These are phyloP conservation scores for Probosciger aterrimus DNA, from an alignment of 2,113 vertebrate genomes.

Conservation along the genomic window DNA sequence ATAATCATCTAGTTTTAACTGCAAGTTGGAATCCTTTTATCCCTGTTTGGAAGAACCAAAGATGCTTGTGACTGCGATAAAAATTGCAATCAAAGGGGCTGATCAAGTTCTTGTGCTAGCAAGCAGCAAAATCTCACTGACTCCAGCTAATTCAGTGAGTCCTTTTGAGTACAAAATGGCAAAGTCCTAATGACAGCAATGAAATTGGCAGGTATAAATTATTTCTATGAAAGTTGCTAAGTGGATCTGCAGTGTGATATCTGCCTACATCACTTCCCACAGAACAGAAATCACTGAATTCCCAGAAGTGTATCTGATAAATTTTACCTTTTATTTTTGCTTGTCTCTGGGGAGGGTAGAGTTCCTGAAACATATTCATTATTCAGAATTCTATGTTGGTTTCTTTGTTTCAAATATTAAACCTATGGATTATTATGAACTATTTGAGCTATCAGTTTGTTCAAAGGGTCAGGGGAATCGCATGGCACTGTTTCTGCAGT, in stretches of 20 bases:
- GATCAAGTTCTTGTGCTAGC: neutral
- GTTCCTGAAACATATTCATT: neutral
- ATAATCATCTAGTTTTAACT: neutral
- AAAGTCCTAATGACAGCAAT: neutral
- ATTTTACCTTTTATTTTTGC: neutral
- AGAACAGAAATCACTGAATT: slow-evolving; percentile 1
- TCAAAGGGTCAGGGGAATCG: neutral
- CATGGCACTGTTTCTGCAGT: neutral
- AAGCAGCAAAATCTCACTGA: neutral
- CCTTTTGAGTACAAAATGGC: neutral
- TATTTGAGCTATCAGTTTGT: neutral
- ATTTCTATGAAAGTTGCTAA: neutral
- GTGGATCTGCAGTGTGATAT: neutral
- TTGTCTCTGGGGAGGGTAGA: neutral
- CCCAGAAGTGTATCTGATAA: neutral
- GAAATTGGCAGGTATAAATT: neutral
- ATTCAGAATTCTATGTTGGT: neutral
- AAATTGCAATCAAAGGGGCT: neutral
- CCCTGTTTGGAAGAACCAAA: neutral
- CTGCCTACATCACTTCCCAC: neutral
- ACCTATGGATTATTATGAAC: neutral
- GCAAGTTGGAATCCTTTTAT: neutral
- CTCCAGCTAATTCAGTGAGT: neutral
- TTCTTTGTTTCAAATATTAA: neutral
- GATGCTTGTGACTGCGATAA: neutral